These are phyloP conservation scores for Mycteria americana DNA, from an alignment of 2,797 vertebrate genomes.

Conservation along the genomic window DNA sequence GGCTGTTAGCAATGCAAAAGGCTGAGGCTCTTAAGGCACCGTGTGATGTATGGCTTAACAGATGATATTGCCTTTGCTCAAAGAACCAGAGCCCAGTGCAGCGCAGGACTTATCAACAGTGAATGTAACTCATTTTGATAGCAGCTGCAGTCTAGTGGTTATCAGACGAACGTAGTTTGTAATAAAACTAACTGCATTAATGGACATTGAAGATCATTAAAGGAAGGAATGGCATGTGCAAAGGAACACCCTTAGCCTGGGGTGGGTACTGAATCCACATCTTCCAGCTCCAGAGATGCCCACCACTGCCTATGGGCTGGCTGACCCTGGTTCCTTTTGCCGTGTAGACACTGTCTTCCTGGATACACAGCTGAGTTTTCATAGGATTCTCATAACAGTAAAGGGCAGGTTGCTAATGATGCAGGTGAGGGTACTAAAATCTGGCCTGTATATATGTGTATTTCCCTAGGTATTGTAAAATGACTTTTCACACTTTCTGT, in stretches of 20 bases:
- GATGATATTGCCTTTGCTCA: neutral
- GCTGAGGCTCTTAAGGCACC: conserved; percentile 8
- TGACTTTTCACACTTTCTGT: neutral
- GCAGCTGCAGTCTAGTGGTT: neutral
- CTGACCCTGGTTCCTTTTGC: neutral
- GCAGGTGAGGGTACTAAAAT: neutral
- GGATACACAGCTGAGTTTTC: neutral
- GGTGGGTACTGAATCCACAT: neutral
- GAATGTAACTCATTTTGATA: neutral
- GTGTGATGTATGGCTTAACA: neutral
- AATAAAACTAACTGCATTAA: neutral
- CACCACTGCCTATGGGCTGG: neutral
- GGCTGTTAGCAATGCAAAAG: neutral
- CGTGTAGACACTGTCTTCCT: neutral
- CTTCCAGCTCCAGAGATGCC: neutral
- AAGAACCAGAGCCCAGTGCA: neutral
- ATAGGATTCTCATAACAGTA: neutral
- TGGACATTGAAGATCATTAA: neutral
- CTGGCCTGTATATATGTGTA: neutral
- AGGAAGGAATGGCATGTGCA: accelerated
- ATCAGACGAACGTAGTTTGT: neutral
- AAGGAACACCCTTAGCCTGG: neutral
- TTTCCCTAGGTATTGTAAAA: neutral
- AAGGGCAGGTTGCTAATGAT: neutral
- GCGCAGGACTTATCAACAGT: neutral